phyloP scores from a whole-genome alignment of 2,113 vertebrate genomes.

The Rhodinocichla rosea region DNA sequence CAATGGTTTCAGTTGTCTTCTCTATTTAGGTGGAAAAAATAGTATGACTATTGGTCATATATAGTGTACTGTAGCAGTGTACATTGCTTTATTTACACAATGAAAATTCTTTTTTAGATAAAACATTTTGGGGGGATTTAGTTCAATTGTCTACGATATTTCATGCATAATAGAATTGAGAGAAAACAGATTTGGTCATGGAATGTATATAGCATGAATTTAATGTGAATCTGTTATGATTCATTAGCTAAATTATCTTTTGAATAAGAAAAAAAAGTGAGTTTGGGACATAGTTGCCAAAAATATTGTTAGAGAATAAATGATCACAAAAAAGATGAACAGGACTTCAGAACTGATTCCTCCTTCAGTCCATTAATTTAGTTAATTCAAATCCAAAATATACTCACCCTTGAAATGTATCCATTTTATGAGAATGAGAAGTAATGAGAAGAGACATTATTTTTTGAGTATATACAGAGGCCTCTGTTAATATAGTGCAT shows the following conservation, averaged over 20 bases:
- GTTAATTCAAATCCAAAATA: neutral
- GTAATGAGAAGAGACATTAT: neutral
- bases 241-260: neutral
- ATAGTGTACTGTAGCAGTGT: neutral
- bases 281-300: neutral
- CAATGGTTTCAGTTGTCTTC: neutral
- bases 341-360: neutral
- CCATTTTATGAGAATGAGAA: neutral
- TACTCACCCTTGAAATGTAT: neutral
- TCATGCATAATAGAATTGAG: neutral
- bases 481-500: neutral
- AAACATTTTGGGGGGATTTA: fast-evolving
- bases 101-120: neutral
- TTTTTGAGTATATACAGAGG: neutral
- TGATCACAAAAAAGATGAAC: neutral
- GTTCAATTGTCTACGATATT: neutral
- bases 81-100: neutral
- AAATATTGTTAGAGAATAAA: neutral
- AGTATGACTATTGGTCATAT: neutral
- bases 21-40: neutral
- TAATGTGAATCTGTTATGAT: neutral
- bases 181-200: neutral
- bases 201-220: neutral
- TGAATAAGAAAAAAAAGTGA: neutral
- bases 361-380: neutral